phyloP scores from a whole-genome alignment of 2,113 vertebrate species.

The Lophotis ruficrista region DNA sequence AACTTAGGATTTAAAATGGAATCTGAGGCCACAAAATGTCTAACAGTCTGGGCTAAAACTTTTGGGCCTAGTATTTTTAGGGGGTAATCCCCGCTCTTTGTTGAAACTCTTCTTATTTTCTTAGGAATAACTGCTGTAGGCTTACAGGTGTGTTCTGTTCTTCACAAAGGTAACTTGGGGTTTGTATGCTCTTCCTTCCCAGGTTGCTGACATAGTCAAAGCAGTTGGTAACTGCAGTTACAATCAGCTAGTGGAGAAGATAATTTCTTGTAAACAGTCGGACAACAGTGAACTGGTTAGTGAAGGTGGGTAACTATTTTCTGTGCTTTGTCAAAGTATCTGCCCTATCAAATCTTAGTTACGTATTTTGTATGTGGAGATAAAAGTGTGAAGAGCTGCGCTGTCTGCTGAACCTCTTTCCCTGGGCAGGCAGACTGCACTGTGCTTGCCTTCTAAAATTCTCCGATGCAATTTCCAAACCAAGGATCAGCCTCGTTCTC shows the following conservation, averaged over 20 bases:
- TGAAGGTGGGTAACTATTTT: conserved; percentile 84
- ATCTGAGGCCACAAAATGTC: not conserved
- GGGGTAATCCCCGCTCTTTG: not conserved
- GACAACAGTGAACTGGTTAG: conserved; percentile 93
- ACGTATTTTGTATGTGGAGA: not conserved
- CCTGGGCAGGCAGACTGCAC: not conserved
- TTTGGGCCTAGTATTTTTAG: not conserved
- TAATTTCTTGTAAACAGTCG: conserved; percentile 97
- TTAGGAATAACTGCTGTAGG: not conserved
- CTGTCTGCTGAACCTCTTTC: not conserved
- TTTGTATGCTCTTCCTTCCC: conserved; percentile 17
- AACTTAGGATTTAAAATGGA: not conserved
- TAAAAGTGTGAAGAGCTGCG: not conserved
- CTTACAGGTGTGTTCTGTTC: not conserved
- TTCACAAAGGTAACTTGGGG: not conserved
- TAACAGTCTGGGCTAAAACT: not conserved
- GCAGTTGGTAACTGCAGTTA: conserved; percentile 99
- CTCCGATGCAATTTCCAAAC: not conserved
- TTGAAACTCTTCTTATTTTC: not conserved
- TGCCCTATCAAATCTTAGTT: not conserved
- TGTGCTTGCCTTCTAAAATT: not conserved
- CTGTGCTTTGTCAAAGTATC: not conserved
- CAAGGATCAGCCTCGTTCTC: not conserved
- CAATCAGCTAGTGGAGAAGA: conserved; percentile 99
- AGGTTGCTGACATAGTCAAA: conserved; percentile 94